These are phyloP conservation scores for Bujurquina vittata DNA, from an alignment of 2,113 vertebrate genomes.

Conservation along the genomic window DNA sequence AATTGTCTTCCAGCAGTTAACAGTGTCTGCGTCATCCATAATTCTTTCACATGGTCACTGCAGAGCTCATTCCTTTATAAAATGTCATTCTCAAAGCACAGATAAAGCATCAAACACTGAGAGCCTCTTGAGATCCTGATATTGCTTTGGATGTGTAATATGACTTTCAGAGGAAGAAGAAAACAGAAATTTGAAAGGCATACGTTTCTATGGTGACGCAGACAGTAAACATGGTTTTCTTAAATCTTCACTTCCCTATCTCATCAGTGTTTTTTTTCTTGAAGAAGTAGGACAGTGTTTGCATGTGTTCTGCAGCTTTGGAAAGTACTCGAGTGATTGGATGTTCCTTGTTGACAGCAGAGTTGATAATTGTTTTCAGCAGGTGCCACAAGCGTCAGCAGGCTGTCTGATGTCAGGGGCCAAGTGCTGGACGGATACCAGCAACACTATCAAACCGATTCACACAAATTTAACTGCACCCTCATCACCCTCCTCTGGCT, in stretches of 20 bases:
- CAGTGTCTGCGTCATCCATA: not conserved
- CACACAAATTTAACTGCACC: constrained; percentile 11
- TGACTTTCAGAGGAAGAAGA: constrained; percentile 17
- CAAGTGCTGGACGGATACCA: not conserved
- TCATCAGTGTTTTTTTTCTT: not conserved
- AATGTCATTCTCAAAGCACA: not conserved
- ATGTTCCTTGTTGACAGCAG: not conserved
- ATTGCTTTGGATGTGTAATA: not conserved
- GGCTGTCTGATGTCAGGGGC: constrained; percentile 2
- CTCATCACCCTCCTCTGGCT: constrained; percentile 11
- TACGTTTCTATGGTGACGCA: constrained; percentile 36
- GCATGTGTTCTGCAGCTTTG: constrained; percentile 26
- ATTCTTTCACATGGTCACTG: not conserved
- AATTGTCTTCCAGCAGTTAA: not conserved
- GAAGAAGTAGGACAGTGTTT: not conserved
- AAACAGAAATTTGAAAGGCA: not conserved
- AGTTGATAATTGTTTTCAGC: constrained; percentile 24
- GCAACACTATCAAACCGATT: constrained; percentile 10
- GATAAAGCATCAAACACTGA: constrained; percentile 5
- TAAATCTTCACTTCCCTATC: too few relatives aligned
- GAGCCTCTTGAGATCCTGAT: not conserved
- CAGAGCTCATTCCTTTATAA: not conserved
- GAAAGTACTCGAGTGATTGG: not conserved
- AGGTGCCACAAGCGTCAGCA: constrained; percentile 17
- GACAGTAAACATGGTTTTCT: not conserved